Evolutionary conservation across 2,888 invertebrate species (phyloP).

Genomic region (Trissolcus japonicus): DNA sequence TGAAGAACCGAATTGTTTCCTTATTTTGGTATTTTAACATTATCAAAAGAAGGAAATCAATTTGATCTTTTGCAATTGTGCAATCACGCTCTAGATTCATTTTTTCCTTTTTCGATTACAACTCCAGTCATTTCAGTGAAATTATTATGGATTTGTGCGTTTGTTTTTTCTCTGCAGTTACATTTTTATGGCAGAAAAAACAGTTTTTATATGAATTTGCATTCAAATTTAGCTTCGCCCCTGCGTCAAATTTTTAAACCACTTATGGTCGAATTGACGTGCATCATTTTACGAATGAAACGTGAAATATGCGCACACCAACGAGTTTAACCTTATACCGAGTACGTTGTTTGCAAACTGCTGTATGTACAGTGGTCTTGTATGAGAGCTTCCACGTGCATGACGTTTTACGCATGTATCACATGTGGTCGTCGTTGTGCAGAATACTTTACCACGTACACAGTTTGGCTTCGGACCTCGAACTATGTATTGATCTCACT

Average conservation of each 20-base stretch:
- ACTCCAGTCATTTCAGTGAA: no score
- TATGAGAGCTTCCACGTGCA: constrained; percentile 55
- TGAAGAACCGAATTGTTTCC: constrained; percentile 32
- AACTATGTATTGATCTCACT: constrained; percentile 67
- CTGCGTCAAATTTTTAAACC: no score
- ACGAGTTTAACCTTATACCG: constrained; percentile 48
- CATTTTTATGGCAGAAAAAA: no score
- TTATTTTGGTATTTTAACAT: constrained; percentile 20
- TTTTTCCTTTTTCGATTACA: no score
- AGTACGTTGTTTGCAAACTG: constrained; percentile 42
- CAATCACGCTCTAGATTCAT: no score
- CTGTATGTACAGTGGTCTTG: constrained; percentile 24
- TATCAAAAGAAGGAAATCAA: not conserved
- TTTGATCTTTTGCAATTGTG: not conserved
- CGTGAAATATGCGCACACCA: constrained; percentile 36
- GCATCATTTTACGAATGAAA: constrained; percentile 32
- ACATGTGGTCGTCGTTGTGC: constrained; percentile 52
- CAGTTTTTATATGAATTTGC: no score
- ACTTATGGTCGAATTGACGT: not conserved
- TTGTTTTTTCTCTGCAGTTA: no score
- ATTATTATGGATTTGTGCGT: no score
- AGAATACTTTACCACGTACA: constrained; percentile 54
- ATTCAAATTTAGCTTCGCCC: no score
- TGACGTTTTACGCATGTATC: constrained; percentile 53
- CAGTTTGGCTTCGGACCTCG: constrained; percentile 68